phyloP scores from a whole-genome alignment of 2,888 invertebrate species.

The Elysia crispata region DNA sequence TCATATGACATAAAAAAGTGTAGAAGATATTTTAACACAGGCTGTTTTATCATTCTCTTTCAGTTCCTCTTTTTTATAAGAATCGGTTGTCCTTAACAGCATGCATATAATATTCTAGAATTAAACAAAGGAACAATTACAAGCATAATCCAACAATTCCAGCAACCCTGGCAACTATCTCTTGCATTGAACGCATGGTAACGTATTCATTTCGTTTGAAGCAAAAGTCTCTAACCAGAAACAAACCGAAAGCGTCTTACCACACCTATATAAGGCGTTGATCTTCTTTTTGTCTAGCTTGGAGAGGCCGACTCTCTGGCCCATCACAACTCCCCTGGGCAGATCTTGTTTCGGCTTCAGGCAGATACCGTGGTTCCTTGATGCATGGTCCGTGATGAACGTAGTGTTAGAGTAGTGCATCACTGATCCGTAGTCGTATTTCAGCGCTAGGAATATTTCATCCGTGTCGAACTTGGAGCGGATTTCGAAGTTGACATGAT shows the following conservation, averaged over 20 bases:
- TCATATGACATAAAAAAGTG: too few relatives aligned
- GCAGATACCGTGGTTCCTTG: not conserved
- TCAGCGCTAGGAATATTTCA: slow-evolving; percentile 78
- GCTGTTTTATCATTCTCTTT: too few relatives aligned
- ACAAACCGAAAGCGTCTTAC: slow-evolving; percentile 46
- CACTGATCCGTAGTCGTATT: slow-evolving; percentile 87
- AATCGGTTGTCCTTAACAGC: too few relatives aligned
- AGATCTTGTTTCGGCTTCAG: slow-evolving; percentile 48
- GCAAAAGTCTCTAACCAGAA: too few relatives aligned
- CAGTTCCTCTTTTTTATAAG: too few relatives aligned
- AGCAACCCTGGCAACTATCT: too few relatives aligned
- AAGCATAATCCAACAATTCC: too few relatives aligned
- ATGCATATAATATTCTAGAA: too few relatives aligned
- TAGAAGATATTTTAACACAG: too few relatives aligned
- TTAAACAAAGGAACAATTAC: too few relatives aligned
- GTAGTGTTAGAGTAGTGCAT: slow-evolving; percentile 85
- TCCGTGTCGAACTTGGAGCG: slow-evolving; percentile 69
- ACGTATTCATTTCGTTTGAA: too few relatives aligned
- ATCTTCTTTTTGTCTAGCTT: slow-evolving; percentile 76
- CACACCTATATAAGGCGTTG: slow-evolving; percentile 75
- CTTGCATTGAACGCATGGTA: too few relatives aligned
- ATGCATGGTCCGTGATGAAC: slow-evolving; percentile 64
- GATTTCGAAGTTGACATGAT: slow-evolving; percentile 79
- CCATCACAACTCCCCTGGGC: slow-evolving; percentile 62
- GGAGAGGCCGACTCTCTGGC: slow-evolving; percentile 78